These are phyloP conservation scores for Pachycephus smyrnensis DNA, from an alignment of 2,888 invertebrate species.

Conservation along the genomic window DNA sequence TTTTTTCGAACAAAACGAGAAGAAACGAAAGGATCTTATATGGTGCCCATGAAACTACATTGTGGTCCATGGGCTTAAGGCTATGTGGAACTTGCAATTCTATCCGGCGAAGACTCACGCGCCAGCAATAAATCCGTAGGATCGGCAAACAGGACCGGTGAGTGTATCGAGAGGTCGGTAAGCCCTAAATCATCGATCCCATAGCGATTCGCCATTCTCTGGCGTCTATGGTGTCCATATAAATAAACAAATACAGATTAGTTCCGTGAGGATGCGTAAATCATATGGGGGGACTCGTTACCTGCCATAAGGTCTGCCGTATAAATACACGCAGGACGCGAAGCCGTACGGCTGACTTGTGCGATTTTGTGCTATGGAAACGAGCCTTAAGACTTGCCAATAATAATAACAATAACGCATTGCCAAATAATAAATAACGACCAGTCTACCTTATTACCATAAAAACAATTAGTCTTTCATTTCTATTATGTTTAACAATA, in stretches of 20 bases:
- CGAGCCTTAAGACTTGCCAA: not conserved
- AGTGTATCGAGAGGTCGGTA: conserved; percentile 58
- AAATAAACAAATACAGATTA: conserved; percentile 66
- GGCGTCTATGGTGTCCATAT: conserved; percentile 47
- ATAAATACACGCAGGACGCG: not conserved
- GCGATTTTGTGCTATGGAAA: not conserved
- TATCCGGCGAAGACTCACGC: not conserved
- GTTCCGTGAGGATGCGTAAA: conserved; percentile 28
- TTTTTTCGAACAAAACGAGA: not conserved
- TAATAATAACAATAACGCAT: not conserved
- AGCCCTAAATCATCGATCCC: conserved; percentile 55
- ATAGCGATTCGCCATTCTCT: not conserved
- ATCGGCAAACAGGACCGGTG: conserved; percentile 55
- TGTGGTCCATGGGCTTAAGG: not conserved
- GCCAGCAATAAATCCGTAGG: conserved; percentile 55
- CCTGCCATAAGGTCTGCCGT: not conserved
- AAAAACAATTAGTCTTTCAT: not conserved
- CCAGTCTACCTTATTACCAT: not conserved
- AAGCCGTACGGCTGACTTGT: not conserved
- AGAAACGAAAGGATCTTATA: not conserved
- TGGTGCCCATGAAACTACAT: not conserved
- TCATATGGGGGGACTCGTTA: not conserved
- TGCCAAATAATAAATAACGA: not conserved
- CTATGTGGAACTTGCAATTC: not conserved
- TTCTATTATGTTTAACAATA: not conserved